Percentiles rank a stretch among this genome's conserved stretches.
phyloP scores from a whole-genome alignment of 2,797 vertebrate species.

The Coranthus polyacanthus region DNA sequence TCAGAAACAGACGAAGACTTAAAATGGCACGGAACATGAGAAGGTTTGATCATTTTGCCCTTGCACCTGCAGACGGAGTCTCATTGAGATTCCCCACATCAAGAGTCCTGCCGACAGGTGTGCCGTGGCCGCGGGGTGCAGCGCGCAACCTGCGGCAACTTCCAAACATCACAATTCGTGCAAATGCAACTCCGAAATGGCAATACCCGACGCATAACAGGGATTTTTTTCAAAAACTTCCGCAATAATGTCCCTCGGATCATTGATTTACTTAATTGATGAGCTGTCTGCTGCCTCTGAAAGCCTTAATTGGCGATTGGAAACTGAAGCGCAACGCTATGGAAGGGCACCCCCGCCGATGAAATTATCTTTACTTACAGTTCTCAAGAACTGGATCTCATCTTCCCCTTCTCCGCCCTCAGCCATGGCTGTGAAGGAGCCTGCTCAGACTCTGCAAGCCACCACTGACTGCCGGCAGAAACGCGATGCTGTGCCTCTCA shows the following conservation, averaged over 20 bases:
- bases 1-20: background rate
- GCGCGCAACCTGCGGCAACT: conserved; percentile 61
- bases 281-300: background rate
- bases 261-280: conserved; percentile 23
- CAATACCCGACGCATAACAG: conserved; percentile 2
- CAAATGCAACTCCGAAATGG: conserved; percentile 3
- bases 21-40: conserved; percentile 1
- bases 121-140: conserved; percentile 34
- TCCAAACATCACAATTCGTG: conserved; percentile 15
- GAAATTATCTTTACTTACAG: conserved; percentile 89
- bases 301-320: conserved; percentile 47
- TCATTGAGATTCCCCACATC: conserved; percentile 60
- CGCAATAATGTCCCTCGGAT: conserved; percentile 23
- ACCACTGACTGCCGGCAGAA: conserved; percentile 85
- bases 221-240: conserved; percentile 44
- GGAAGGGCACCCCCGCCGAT: conserved; percentile 7
- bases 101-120: conserved; percentile 77
- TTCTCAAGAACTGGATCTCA: conserved; percentile 98
- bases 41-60: conserved; percentile 32
- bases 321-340: conserved; percentile 2
- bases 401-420: conserved; percentile 97
- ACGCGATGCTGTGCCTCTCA: conserved; percentile 84
- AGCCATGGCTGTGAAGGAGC: conserved; percentile 95
- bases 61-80: conserved; percentile 72
- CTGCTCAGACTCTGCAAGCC: conserved; percentile 90